phyloP scores from a whole-genome alignment of 1,140 invertebrate genomes.

The Drosophila albomicans region DNA sequence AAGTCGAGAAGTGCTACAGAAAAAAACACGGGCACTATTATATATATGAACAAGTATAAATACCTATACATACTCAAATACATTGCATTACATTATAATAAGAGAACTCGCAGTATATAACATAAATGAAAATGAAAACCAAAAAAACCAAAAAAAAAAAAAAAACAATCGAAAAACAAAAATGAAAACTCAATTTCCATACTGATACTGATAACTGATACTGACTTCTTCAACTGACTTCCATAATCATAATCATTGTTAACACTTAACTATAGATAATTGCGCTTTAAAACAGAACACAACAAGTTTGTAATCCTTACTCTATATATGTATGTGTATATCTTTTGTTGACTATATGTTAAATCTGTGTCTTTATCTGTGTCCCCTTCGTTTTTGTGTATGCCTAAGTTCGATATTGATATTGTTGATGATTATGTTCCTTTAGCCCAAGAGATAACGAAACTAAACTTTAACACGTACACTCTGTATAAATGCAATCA shows the following conservation, averaged over 20 bases:
- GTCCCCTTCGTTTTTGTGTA: background rate
- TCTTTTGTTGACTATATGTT: slow-evolving; percentile 7
- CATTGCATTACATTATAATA: slow-evolving; percentile 53
- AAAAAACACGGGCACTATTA: slow-evolving; percentile 31
- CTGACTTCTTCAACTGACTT: slow-evolving; percentile 82
- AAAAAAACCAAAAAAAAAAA: too few relatives aligned
- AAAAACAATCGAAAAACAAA: slow-evolving; percentile 21
- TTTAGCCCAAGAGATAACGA: slow-evolving; percentile 24
- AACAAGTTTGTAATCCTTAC: slow-evolving; percentile 22
- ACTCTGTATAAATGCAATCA: slow-evolving; percentile 84
- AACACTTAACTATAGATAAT: slow-evolving; percentile 81
- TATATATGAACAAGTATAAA: slow-evolving; percentile 41
- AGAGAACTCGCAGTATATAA: slow-evolving; percentile 52
- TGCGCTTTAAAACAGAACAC: slow-evolving; percentile 61
- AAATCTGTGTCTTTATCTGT: slow-evolving; percentile 8
- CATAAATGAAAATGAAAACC: slow-evolving; percentile 49
- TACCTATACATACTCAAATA: slow-evolving; percentile 62
- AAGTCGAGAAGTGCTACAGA: slow-evolving; percentile 33
- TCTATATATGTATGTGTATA: slow-evolving; percentile 1
- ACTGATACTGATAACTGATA: slow-evolving; percentile 53
- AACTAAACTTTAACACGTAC: slow-evolving; percentile 46
- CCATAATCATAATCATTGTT: slow-evolving; percentile 83
- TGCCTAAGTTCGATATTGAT: slow-evolving; percentile 19
- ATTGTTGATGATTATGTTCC: slow-evolving; percentile 16
- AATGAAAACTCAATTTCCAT: slow-evolving; percentile 66